Base-by-base conservation (phyloP, 2,797 vertebrate species). In the Fratercula arctica region DNA sequence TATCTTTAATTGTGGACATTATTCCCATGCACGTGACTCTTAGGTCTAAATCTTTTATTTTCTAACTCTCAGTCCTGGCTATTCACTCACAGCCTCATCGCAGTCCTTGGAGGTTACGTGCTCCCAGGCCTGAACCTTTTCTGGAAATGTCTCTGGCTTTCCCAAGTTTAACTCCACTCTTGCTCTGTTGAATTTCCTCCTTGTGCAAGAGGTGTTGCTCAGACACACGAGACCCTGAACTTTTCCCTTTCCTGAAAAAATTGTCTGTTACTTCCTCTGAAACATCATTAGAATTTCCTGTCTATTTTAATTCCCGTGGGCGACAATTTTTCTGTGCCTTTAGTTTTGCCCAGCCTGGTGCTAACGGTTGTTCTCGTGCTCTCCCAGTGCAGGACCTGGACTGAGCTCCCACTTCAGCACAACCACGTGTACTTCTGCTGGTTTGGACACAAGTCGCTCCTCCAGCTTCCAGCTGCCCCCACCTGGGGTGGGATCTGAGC, bases 1-100 rank as follows among this genome's bases (percentile, higher is more conserved):
- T 93, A 93, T 63, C 75, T 93, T 90, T 95, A 91, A 95, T 95
- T 95, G 95, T 87, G 91, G 77, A 80, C 93, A 41, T 92, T 85
- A 95, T 95, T 96, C 86, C 80, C 91, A 60, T 67, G 75, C 83
- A 66, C 8, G 9, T 86, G 82, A 94, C 93, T 81, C 92, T 46
- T 7, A 23, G 73, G 45, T 80, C 87, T 78, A 69, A 74, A 88
- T 79, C 91, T 94, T 90, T 89, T 89, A 50, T 84, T 93, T 95
- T 73, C 77, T 24, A 64, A 18, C 83, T 88, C 83, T 66, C 73
- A 26, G 0, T 91, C 68, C 41, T 57, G 45, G 25, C 74, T 85
- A 78, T 90, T 97, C 93, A 84, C 59, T 78, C 57, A 0, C 57
- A 28, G 78, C 73, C 68, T 77, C 88, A 66, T 72, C 76, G 25